Conservation (phyloP, 2,113 vertebrate species). For the Hucho hucho region DNA sequence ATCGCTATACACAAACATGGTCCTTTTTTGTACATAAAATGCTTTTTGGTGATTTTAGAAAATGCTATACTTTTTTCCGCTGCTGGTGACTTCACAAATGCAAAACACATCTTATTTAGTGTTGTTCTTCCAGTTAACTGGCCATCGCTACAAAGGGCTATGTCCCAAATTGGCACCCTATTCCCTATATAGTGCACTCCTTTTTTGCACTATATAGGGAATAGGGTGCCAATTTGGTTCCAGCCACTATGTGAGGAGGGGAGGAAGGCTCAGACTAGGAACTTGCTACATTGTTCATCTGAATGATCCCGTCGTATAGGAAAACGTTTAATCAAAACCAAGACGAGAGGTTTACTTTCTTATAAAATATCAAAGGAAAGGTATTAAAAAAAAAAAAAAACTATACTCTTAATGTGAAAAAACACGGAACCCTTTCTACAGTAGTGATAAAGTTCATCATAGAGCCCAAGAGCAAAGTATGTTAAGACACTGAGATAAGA, state of each 20-base stretch:
- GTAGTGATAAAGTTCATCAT: slow-evolving; percentile 74
- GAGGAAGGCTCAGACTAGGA: slow-evolving; percentile 59
- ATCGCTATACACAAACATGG: slow-evolving; percentile 73
- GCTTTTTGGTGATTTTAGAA: slow-evolving; percentile 65
- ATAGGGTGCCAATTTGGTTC: no score
- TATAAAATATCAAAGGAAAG: slow-evolving; percentile 60
- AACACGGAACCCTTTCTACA: slow-evolving; percentile 69
- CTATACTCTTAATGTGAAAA: slow-evolving; percentile 60
- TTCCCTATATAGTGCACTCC: no score
- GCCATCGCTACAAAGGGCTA: slow-evolving; percentile 54
- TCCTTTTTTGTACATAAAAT: slow-evolving; percentile 67
- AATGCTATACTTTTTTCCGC: slow-evolving; percentile 38
- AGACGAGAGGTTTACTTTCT: slow-evolving; percentile 20
- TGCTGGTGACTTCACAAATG: slow-evolving; percentile 45
- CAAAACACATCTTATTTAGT: slow-evolving; percentile 67
- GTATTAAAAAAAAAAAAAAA: slow-evolving; percentile 35
- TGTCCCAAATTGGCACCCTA: no score
- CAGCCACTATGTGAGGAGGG: slow-evolving; percentile 46
- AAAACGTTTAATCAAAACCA: slow-evolving; percentile 11
- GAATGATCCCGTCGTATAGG: slow-evolving; percentile 50
- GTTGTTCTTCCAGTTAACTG: slow-evolving; percentile 74
- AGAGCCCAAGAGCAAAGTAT: slow-evolving; percentile 65
- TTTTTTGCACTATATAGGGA: no score
- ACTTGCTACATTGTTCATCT: slow-evolving; percentile 67
- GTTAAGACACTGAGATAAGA: slow-evolving; percentile 75